These are phyloP conservation scores for Tylochromis polylepis DNA, from an alignment of 2,113 vertebrate genomes.

Conservation along the genomic window DNA sequence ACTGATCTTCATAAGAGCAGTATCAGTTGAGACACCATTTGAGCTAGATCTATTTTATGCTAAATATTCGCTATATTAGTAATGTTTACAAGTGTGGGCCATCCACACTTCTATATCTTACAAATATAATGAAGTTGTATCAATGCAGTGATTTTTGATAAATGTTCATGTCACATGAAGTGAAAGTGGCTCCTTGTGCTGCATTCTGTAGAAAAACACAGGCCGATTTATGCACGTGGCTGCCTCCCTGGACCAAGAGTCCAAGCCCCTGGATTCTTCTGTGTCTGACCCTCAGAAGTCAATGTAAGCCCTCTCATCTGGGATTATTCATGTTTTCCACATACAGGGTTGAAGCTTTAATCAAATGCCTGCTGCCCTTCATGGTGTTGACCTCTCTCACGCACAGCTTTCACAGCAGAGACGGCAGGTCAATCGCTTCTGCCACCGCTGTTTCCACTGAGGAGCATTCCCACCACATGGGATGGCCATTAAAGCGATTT, in stretches of 20 bases:
- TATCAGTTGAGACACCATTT: neutral
- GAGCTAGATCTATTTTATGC: neutral
- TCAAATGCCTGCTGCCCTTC: constrained; percentile 44
- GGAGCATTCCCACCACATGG: constrained; percentile 17
- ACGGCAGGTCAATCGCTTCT: constrained; percentile 48
- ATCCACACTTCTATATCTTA: neutral
- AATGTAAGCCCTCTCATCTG: constrained; percentile 33
- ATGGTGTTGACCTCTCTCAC: constrained; percentile 34
- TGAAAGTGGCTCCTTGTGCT: neutral
- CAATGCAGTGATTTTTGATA: neutral
- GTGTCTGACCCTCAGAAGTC: constrained; percentile 29
- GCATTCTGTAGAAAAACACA: neutral
- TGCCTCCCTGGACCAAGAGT: neutral
- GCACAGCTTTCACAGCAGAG: constrained; percentile 38
- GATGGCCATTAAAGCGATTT: constrained; percentile 47
- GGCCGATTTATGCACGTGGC: constrained; percentile 11
- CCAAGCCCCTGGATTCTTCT: constrained; percentile 4
- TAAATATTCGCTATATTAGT: too few relatives aligned
- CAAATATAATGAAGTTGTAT: neutral
- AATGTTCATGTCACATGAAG: neutral
- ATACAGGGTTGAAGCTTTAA: constrained; percentile 42
- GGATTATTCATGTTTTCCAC: constrained; percentile 59
- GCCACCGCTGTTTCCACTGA: constrained; percentile 45
- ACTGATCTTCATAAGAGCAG: neutral
- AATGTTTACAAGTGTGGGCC: neutral